Conservation (phyloP, 2,797 vertebrate genomes). For the Chaetophractus vellerosus region DNA sequence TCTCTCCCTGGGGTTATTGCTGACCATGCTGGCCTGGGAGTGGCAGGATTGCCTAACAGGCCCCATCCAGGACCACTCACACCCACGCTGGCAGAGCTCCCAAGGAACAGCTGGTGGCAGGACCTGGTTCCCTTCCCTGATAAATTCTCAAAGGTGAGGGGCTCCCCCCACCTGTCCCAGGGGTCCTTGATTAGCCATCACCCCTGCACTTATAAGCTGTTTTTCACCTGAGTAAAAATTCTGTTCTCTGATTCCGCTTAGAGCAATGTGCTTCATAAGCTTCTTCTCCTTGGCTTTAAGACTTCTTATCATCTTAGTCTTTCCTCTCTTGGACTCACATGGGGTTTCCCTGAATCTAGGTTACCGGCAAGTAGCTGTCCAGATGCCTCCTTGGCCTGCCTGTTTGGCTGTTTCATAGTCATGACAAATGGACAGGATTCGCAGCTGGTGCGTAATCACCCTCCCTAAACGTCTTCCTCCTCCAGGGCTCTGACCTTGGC, state of each 20-base stretch:
- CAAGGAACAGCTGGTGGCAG: background rate
- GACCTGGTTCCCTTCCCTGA: background rate
- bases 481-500: background rate
- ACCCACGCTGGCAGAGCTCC: background rate
- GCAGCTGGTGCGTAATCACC: background rate
- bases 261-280: background rate
- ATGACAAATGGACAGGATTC: background rate
- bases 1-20: background rate
- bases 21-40: background rate
- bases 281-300: background rate
- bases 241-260: background rate
- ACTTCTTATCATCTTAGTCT: background rate
- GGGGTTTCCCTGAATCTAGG: background rate
- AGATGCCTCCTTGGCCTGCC: background rate
- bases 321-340: background rate
- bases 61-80: background rate
- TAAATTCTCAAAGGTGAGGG: background rate
- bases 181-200: background rate
- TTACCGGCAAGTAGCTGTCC: background rate
- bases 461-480: background rate
- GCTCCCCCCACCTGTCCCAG: background rate
- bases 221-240: background rate
- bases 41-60: background rate
- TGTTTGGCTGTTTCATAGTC: background rate
- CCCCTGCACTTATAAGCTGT: accelerated